Evolutionary conservation across 2,113 vertebrate species (phyloP), one percentile per base, ranked within the genome.

Genomic region (Gambusia affinis): DNA sequence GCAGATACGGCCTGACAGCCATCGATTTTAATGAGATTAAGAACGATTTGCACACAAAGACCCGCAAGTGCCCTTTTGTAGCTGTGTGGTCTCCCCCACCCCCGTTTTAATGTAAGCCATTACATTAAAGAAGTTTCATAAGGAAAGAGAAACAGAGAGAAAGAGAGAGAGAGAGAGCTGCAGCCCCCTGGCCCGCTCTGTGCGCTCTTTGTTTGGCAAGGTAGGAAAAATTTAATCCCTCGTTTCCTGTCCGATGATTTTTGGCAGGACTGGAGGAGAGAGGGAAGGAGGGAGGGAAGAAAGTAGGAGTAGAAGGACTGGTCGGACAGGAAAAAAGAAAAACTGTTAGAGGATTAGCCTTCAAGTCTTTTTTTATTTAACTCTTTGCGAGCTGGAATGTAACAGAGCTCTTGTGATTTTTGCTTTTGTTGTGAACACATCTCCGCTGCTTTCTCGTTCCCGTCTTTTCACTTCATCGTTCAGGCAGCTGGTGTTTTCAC

Each of bases 151-250:
- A 82, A 69, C 73, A 74, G 69, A 51, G 60, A 67, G 69, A 78
- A 60, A 60, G 24, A 47, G 66, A 67, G 66, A 77, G 67, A 47
- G 64, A 69, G 80, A 84, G 60, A 60, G 65, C 75, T 73, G 79
- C 93, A 93, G 92, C 85, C 64, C 73, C 88, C 94, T 93, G 94
- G 92, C 93, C 24, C 92, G 87, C 93, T 96, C 95, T 96, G 95
- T 96, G 94, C 89, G 82, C 85, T 95, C 97, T 97, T 98, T 98
- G 96, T 97, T 97, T 95, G 79, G 92, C 93, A 96, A 97, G 97
- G 96, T 98, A 97, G 95, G 95, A 97, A 97, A 98, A 97, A 97
- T 94, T 95, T 97, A 97, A 98, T 97, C 96, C 96, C 95, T 92
- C 87, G 91, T 96, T 98, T 98, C 97, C 96, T 98, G 96, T 97